A percentile compares a stretch with the other conserved stretches of the same genome.
Evolutionary conservation across 2,113 vertebrate species (phyloP).

Genomic region (Vombatus ursinus): DNA sequence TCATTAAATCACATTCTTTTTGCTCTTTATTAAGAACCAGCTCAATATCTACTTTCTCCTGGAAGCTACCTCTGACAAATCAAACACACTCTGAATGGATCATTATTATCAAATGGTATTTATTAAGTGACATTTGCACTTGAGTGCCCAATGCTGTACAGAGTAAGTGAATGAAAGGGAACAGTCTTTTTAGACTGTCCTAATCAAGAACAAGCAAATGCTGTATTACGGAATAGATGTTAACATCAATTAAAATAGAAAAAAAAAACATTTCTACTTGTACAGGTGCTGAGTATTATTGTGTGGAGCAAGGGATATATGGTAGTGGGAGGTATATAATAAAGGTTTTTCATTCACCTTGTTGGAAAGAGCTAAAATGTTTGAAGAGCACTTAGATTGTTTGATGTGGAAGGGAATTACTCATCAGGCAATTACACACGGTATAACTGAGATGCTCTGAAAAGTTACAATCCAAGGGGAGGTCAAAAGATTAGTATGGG

Average conservation of each 20-base stretch:
- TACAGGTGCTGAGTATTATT: neutral
- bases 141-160: neutral
- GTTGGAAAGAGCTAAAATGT: neutral
- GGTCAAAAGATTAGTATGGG: neutral
- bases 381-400: neutral
- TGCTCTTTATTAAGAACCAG: neutral
- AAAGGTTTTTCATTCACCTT: neutral
- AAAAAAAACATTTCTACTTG: neutral
- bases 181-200: neutral
- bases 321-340: neutral
- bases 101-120: neutral
- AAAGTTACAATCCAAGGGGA: neutral
- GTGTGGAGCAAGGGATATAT: neutral
- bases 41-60: neutral
- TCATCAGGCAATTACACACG: neutral
- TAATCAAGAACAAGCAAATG: neutral
- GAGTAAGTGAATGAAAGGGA: neutral
- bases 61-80: neutral
- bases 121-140: conserved; percentile 9
- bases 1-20: neutral
- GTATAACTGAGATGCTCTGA: neutral
- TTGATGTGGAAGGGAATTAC: neutral
- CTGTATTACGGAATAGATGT: neutral
- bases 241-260: conserved; percentile 4
- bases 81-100: neutral